phyloP scores from a whole-genome alignment of 2,888 invertebrate genomes.

The Entomobrya proxima region DNA sequence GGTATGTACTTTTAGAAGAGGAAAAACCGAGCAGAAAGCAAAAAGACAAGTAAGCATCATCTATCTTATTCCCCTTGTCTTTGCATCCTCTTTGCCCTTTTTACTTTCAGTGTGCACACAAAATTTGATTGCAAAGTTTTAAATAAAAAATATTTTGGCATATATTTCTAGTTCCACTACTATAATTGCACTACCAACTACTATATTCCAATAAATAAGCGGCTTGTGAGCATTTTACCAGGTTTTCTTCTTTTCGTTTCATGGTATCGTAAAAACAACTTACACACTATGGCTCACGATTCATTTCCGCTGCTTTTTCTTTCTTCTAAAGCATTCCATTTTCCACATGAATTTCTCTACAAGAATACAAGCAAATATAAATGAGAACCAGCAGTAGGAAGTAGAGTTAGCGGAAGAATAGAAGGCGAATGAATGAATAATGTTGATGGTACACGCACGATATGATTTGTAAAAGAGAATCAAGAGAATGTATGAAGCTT shows the following conservation, averaged over 20 bases:
- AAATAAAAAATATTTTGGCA: conserved; percentile 27
- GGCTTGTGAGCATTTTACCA: neutral
- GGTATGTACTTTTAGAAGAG: neutral
- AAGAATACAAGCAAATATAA: conserved; percentile 3
- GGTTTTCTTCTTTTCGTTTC: neutral
- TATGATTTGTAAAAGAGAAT: conserved; percentile 38
- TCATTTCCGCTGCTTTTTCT: conserved; percentile 17
- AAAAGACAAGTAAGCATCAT: conserved; percentile 18
- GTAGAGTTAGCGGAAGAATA: neutral
- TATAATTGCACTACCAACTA: too few relatives aligned
- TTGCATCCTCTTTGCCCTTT: neutral
- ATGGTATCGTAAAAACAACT: conserved; percentile 4
- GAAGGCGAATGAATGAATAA: conserved; percentile 9
- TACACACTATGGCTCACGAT: neutral
- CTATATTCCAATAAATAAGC: too few relatives aligned
- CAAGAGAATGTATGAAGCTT: neutral
- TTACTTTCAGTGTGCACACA: conserved; percentile 6
- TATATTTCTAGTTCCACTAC: neutral
- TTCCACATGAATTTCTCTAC: conserved; percentile 30
- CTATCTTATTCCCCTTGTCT: conserved; percentile 12
- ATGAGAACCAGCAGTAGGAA: neutral
- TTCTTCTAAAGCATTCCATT: conserved; percentile 17
- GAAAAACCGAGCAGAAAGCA: neutral
- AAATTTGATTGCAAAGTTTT: conserved; percentile 17
- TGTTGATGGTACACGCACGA: conserved; percentile 35